Conservation (phyloP, 2,888 invertebrate species). For the Gymnosoma rotundatum region DNA sequence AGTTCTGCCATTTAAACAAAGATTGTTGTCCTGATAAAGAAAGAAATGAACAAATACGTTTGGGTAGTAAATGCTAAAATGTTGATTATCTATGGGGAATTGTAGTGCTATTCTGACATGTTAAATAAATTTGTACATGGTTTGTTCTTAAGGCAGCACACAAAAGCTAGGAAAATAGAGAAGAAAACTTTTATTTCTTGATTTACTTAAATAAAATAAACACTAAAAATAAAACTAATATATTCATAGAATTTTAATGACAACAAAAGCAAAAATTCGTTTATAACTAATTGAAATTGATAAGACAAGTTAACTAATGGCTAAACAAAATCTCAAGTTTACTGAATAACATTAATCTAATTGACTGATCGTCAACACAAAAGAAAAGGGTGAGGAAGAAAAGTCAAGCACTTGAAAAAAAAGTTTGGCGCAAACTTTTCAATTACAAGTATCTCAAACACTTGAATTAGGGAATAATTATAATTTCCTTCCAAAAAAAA, state of each 20-base stretch:
- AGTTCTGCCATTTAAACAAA: too few relatives aligned
- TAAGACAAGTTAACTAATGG: slow-evolving; percentile 67
- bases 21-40: not conserved
- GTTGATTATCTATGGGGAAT: slow-evolving; percentile 20
- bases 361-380: slow-evolving; percentile 22
- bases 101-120: not conserved
- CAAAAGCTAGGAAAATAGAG: too few relatives aligned
- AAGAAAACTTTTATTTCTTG: not conserved
- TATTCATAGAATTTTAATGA: slow-evolving; percentile 54
- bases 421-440: slow-evolving; percentile 30
- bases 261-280: slow-evolving; percentile 75
- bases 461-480: slow-evolving; percentile 9
- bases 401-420: slow-evolving; percentile 37
- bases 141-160: not conserved
- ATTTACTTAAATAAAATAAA: not conserved
- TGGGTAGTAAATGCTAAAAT: slow-evolving; percentile 1
- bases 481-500: not conserved
- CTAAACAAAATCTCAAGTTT: slow-evolving; percentile 23
- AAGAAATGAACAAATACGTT: not conserved
- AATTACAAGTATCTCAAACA: not conserved
- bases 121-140: slow-evolving; percentile 18
- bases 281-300: slow-evolving; percentile 78
- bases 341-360: slow-evolving; percentile 46
- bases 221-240: slow-evolving; percentile 4
- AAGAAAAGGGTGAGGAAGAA: slow-evolving; percentile 15